phyloP scores from a whole-genome alignment of 2,797 vertebrate genomes.

The Carcharodon carcharias region DNA sequence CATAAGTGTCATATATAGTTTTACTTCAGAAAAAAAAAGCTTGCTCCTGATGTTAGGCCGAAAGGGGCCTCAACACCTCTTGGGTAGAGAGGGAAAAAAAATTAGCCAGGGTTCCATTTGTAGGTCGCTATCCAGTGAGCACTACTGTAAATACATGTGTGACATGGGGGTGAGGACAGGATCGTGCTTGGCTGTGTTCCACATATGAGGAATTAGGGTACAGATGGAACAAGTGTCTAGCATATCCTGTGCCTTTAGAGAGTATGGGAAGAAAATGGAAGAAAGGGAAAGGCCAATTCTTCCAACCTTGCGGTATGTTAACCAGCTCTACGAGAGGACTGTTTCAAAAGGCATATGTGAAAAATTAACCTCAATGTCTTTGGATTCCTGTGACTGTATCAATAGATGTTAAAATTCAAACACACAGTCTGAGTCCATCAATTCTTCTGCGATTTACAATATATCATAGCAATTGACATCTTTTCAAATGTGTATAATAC shows the following conservation, averaged over 20 bases:
- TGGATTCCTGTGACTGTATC: no score
- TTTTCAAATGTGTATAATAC: background rate
- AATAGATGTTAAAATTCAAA: no score
- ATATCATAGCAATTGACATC: constrained; percentile 41
- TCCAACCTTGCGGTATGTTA: background rate
- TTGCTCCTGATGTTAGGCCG: background rate
- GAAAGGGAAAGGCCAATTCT: background rate
- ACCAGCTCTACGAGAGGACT: no score
- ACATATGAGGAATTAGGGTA: background rate
- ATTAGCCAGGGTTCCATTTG: background rate
- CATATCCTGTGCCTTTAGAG: background rate
- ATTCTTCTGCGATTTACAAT: constrained; percentile 39
- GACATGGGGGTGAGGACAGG: background rate
- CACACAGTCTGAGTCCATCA: background rate
- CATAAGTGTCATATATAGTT: background rate
- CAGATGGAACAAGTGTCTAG: background rate
- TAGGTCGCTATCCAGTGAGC: background rate
- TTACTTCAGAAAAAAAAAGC: background rate
- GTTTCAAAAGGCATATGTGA: no score
- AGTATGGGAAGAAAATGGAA: background rate
- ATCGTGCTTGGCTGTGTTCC: background rate
- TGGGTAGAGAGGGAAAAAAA: background rate
- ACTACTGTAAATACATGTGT: background rate
- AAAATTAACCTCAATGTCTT: no score
- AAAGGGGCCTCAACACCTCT: background rate